Conservation (phyloP, 2,888 invertebrate species). For the Volucella zonaria region DNA sequence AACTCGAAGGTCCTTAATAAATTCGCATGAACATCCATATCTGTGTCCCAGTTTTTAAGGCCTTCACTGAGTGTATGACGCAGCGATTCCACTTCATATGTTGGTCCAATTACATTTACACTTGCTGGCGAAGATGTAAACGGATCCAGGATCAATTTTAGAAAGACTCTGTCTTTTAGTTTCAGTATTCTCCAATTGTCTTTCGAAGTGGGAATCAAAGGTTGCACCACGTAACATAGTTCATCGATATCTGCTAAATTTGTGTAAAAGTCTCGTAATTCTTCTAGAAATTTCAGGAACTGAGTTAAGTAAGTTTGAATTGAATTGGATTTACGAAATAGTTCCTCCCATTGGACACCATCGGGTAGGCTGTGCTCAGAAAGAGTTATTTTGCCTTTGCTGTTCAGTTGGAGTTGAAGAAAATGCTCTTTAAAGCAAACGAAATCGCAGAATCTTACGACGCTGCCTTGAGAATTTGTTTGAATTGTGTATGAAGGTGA, state of each 20-base stretch:
- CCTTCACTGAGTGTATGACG: constrained; percentile 79
- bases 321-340: constrained; percentile 74
- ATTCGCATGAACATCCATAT: constrained; percentile 81
- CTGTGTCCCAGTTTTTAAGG: constrained; percentile 79
- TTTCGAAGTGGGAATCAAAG: constrained; percentile 78
- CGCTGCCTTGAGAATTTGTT: constrained; percentile 75
- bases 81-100: constrained; percentile 78
- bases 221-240: constrained; percentile 81
- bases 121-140: constrained; percentile 78
- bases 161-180: constrained; percentile 79
- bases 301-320: constrained; percentile 73
- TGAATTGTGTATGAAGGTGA: constrained; percentile 77
- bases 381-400: constrained; percentile 55
- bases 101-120: constrained; percentile 81
- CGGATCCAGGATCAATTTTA: constrained; percentile 80
- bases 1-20: constrained; percentile 81
- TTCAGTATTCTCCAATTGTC: constrained; percentile 80
- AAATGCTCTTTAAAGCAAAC: constrained; percentile 77
- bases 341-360: constrained; percentile 75
- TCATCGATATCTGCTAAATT: constrained; percentile 80
- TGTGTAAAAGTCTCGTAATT: constrained; percentile 79
- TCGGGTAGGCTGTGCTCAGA: constrained; percentile 79
- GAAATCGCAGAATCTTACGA: constrained; percentile 78
- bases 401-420: constrained; percentile 75
- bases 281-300: constrained; percentile 78